Percentiles rank a stretch among this genome's conserved stretches.
Conservation (phyloP, 2,797 vertebrate species). For the Spinus pinus region DNA sequence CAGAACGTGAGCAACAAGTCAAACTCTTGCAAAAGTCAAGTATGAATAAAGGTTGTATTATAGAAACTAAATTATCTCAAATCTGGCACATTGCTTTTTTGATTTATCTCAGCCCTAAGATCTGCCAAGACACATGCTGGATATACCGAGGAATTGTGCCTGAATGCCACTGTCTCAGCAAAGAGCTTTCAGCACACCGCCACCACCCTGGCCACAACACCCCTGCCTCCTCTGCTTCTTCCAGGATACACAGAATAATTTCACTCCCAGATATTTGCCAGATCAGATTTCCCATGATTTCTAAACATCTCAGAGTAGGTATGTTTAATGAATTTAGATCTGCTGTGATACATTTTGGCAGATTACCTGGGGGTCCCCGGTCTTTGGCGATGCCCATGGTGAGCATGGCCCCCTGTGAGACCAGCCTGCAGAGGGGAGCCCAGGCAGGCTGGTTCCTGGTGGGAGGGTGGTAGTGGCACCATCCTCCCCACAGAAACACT, state of each 20-base stretch:
- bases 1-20: not conserved
- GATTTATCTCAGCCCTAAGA: not conserved
- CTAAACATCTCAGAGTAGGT: not conserved
- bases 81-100: not conserved
- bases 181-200: not conserved
- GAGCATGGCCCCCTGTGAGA: not conserved
- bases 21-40: not conserved
- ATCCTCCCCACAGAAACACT: not conserved
- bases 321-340: not conserved
- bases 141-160: not conserved
- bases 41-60: not conserved
- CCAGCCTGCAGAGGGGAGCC: not conserved
- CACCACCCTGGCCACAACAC: not conserved
- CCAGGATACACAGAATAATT: not conserved
- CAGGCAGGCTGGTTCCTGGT: fast-evolving
- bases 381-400: fast-evolving
- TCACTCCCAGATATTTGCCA: not conserved
- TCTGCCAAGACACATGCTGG: not conserved
- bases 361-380: not conserved
- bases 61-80: not conserved
- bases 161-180: not conserved
- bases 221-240: not conserved
- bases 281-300: not conserved
- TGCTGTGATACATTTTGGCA: not conserved
- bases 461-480: fast-evolving